Percentiles rank a stretch among this genome's conserved stretches.
Conservation (phyloP, 1,140 invertebrate species). For the Chelonus insularis region DNA sequence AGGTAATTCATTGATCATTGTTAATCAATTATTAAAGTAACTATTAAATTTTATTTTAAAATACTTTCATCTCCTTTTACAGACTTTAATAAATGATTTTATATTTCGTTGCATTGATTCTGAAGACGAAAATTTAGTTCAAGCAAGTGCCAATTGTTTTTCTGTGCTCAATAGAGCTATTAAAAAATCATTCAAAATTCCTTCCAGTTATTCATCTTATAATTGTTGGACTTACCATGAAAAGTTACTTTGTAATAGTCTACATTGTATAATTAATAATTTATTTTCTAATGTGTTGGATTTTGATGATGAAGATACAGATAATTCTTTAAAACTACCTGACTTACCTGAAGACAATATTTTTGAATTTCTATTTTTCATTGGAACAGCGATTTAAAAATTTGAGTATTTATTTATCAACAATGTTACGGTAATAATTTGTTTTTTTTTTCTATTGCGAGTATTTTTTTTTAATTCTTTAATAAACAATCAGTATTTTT, state of each 20-base stretch:
- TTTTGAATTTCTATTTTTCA: slow-evolving; percentile 38
- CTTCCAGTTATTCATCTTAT: slow-evolving; percentile 32
- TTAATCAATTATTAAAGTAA: slow-evolving; percentile 14
- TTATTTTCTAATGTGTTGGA: slow-evolving; percentile 40
- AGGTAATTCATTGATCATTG: slow-evolving; percentile 34
- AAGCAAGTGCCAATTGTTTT: slow-evolving; percentile 45
- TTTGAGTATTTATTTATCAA: slow-evolving; percentile 45
- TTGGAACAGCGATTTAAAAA: slow-evolving; percentile 46
- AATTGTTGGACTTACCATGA: slow-evolving; percentile 42
- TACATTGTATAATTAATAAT: slow-evolving; percentile 46
- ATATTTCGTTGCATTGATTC: slow-evolving; percentile 45
- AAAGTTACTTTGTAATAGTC: slow-evolving; percentile 45
- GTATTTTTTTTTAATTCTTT: no score
- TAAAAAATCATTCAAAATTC: slow-evolving; percentile 45
- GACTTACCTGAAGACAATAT: slow-evolving; percentile 39
- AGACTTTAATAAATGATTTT: slow-evolving; percentile 39
- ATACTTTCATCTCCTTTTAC: slow-evolving; percentile 22
- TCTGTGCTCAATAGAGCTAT: slow-evolving; percentile 41
- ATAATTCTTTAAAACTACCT: slow-evolving; percentile 41
- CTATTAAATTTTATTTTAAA: background rate
- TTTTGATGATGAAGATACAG: slow-evolving; percentile 30
- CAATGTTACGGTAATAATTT: slow-evolving; percentile 41
- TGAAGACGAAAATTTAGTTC: slow-evolving; percentile 35
- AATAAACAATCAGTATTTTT: slow-evolving; percentile 18
- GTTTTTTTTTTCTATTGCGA: background rate